Conservation (phyloP, 2,113 vertebrate genomes). For the Python bivittatus region DNA sequence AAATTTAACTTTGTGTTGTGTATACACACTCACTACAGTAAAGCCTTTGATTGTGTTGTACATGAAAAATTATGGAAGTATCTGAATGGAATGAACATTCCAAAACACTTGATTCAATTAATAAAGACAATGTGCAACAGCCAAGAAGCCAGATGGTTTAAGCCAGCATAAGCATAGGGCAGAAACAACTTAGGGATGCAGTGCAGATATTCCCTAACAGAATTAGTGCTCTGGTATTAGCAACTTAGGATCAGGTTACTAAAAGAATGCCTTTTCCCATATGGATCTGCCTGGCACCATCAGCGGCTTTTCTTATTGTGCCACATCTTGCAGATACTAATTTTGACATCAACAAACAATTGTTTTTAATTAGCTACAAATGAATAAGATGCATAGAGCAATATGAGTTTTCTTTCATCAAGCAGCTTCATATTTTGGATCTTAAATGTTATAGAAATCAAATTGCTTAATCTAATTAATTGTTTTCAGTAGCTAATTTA, state of each 20-base stretch:
- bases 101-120: neutral
- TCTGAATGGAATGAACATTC: neutral
- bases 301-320: neutral
- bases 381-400: neutral
- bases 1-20: neutral
- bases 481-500: neutral
- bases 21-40: neutral
- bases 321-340: neutral
- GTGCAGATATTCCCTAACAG: neutral
- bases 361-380: neutral
- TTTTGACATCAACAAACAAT: too few species aligned
- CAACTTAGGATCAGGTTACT: neutral
- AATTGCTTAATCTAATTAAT: neutral
- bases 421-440: neutral
- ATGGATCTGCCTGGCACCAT: neutral
- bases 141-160: neutral
- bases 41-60: neutral
- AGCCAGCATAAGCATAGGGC: neutral
- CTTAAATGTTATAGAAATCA: neutral
- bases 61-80: neutral
- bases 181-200: neutral
- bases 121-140: neutral
- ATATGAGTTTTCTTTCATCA: neutral
- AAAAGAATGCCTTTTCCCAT: neutral
- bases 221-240: neutral